Evolutionary conservation across 2,797 vertebrate species (phyloP).

Genomic region (Nyctibius grandis): DNA sequence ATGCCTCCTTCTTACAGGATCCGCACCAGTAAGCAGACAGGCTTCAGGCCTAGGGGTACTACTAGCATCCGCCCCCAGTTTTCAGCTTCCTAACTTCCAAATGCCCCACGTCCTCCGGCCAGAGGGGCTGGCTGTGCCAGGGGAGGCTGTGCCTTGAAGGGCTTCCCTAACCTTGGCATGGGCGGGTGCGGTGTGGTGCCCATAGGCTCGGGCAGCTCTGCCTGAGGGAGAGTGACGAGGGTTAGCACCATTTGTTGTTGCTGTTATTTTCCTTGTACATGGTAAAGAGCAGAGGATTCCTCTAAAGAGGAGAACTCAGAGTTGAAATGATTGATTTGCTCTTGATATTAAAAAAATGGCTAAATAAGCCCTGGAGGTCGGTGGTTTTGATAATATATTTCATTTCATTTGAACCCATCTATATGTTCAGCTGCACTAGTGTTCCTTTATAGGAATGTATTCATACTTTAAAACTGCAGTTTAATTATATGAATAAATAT

Average conservation of each 20-base stretch:
- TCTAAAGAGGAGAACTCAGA: not conserved
- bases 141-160: not conserved
- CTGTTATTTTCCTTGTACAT: not conserved
- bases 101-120: fast-evolving
- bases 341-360: not conserved
- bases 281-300: not conserved
- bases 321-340: not conserved
- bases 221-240: not conserved
- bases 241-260: not conserved
- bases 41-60: not conserved
- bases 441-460: not conserved
- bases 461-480: not conserved
- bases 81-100: not conserved
- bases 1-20: not conserved
- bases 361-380: not conserved
- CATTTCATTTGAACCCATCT: not conserved
- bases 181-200: fast-evolving
- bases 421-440: not conserved
- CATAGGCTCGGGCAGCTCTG: not conserved
- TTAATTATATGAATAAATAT: not conserved
- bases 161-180: not conserved
- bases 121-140: not conserved
- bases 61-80: not conserved
- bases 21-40: fast-evolving
- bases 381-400: not conserved